Evolutionary conservation across 2,113 vertebrate species (phyloP), one percentile per base, ranked within the genome.

Genomic region (Noctilio leporinus): DNA sequence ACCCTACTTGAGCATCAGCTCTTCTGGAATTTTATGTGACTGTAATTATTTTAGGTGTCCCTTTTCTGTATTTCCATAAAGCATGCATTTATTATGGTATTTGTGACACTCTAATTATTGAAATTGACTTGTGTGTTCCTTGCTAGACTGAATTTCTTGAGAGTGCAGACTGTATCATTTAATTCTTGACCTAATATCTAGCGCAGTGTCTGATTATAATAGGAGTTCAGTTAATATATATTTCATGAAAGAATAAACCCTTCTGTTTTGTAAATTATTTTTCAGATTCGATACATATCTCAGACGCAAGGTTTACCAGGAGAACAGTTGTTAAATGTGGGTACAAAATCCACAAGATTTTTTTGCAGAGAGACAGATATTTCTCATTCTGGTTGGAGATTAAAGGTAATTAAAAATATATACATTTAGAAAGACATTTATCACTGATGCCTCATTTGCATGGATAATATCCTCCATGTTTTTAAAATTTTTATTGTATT

Each of bases 281-380:
- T 97, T 55, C 98, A 99, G 99, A 99, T 99, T 98, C 99, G 99
- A 98, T 99, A 99, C 98, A 99, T 99, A 98, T 99, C 99, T 92
- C 99, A 99, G 98, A 99, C 99, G 78, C 99, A 99, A 99, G 99
- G 99, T 95, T 98, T 99, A 95, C 99, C 99, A 33, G 99, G 98
- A 97, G 99, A 99, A 88, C 99, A 99, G 95, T 98, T 99, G 96
- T 97, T 99, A 97, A 99, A 99, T 96, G 98, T 99, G 95, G 99
- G 99, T 97, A 99, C 99, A 6, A 99, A 99, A 98, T 99, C 99
- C 0, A 97, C 98, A 81, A 98, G 99, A 96, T 99, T 99, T 97
- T 99, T 99, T 97, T 98, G 98, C 95, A 99, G 98, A 98, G 99
- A 99, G 97, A 98, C 99, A 0, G 99, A 99, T 96, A 98, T 98